phyloP scores from a whole-genome alignment of 2,888 invertebrate genomes.

The Lasioglossum zephyrum region DNA sequence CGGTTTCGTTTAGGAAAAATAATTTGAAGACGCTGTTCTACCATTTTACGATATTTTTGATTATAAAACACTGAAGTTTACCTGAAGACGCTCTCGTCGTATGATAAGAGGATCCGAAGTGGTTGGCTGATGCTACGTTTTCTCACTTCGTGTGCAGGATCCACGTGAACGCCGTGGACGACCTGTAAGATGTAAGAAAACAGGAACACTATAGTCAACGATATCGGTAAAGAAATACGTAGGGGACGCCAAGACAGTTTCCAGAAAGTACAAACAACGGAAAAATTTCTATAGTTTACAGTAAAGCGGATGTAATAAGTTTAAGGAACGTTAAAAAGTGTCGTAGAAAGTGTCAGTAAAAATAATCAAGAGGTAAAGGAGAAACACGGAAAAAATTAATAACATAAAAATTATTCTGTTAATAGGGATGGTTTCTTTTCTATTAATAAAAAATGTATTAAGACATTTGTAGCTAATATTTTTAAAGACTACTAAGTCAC shows the following conservation, averaged over 20 bases:
- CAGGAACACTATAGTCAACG: not conserved
- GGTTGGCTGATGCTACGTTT: constrained; percentile 93
- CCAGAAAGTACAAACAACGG: not conserved
- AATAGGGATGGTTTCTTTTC: not conserved
- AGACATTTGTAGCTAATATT: not conserved
- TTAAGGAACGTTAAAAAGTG: not conserved
- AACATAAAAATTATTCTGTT: not conserved
- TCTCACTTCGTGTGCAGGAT: constrained; percentile 90
- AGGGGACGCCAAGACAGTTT: not conserved
- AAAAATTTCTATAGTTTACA: not conserved
- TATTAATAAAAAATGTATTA: not conserved
- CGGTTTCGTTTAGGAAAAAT: not conserved
- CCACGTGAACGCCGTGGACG: constrained; percentile 92
- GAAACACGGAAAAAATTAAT: too few relatives aligned
- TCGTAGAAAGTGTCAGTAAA: not conserved
- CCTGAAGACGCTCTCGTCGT: constrained; percentile 95
- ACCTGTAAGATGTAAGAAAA: constrained; percentile 87
- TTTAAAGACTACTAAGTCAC: not conserved
- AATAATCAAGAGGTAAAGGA: not conserved
- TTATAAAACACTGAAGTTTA: constrained; percentile 83
- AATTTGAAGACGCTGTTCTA: not conserved
- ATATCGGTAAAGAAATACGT: not conserved
- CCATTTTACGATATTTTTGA: not conserved
- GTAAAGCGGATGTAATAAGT: not conserved
- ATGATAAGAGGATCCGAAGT: constrained; percentile 92